A percentile compares a stretch with the other conserved stretches of the same genome.
phyloP scores from a whole-genome alignment of 2,113 vertebrate genomes.

The Triplophysa rosa region DNA sequence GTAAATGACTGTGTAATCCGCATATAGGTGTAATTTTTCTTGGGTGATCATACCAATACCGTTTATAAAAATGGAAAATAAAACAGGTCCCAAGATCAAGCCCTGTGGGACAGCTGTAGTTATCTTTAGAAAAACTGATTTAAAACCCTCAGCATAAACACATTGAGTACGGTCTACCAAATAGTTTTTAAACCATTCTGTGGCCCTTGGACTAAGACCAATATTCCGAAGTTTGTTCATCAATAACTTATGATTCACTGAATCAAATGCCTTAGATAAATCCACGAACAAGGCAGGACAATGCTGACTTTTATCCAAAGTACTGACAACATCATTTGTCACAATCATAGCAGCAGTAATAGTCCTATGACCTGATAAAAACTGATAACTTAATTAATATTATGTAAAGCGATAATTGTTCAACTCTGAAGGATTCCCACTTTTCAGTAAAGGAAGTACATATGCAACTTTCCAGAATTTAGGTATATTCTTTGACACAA shows the following conservation, averaged over 20 bases:
- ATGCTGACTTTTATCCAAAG: background rate
- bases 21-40: slow-evolving; percentile 1
- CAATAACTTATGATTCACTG: too few relatives aligned
- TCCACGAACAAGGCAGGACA: too few relatives aligned
- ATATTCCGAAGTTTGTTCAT: background rate
- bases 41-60: background rate
- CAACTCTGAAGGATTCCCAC: background rate
- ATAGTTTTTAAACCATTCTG: slow-evolving; percentile 16
- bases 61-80: slow-evolving; percentile 24
- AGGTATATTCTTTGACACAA: background rate
- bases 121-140: slow-evolving; percentile 33
- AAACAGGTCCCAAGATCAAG: background rate
- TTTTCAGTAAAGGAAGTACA: slow-evolving; percentile 17
- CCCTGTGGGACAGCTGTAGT: slow-evolving; percentile 1
- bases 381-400: too few relatives aligned
- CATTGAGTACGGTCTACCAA: background rate
- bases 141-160: background rate
- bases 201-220: background rate
- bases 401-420: background rate
- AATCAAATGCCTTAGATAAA: too few relatives aligned
- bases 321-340: slow-evolving; percentile 4
- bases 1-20: background rate
- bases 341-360: slow-evolving; percentile 22
- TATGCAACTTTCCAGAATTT: slow-evolving; percentile 14
- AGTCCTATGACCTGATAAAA: slow-evolving; percentile 6